Evolutionary conservation across 2,888 invertebrate species (phyloP), one percentile per base, ranked within the genome.

Genomic region (Apeira syringaria): DNA sequence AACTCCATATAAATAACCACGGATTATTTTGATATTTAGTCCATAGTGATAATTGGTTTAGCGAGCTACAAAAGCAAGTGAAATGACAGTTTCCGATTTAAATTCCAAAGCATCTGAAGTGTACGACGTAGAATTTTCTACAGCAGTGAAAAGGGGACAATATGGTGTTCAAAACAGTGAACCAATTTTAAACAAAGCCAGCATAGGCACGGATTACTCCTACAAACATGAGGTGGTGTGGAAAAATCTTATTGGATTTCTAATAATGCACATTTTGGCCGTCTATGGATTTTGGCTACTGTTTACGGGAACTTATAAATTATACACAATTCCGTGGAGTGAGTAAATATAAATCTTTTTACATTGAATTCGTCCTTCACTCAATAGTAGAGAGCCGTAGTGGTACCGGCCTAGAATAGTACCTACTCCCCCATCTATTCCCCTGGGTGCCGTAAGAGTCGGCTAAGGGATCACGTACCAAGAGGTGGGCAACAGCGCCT

Each of bases 181-280:
- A 8, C 5, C 26, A 2, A 15, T 29, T 1, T 9, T 26, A 26
- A 39, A 29, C 8, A 51, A 36, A 42, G 29, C 41, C 4, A 22
- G 3, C 6, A 46, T 81, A 29, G 79, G 78, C 25, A 81, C 81
- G 1, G 77, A 81, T 53, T 71, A 61, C 29, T 53, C 53, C 0
- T 78, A 75, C 44, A 75, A 64, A 82, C 80, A 91, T 86, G 51
- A 88, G 61, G 83, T 93, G 9, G 93, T 93, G 2, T 93, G 93
- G 93, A 83, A 74, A 48, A 93, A 94, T 65, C 91, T 88, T 0
- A 83, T 93, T 15, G 92, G 91, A 9, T 93, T 93, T 60, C 51
- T 92, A 1, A 37, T 90, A 4, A 59, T 93, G 32, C 93, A 93
- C 65, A n/a, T 88, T 3, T 59, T 80, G 2, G 91, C 85, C 0